These are phyloP conservation scores for Otus sunia DNA, from an alignment of 2,113 vertebrate species.

Conservation along the genomic window DNA sequence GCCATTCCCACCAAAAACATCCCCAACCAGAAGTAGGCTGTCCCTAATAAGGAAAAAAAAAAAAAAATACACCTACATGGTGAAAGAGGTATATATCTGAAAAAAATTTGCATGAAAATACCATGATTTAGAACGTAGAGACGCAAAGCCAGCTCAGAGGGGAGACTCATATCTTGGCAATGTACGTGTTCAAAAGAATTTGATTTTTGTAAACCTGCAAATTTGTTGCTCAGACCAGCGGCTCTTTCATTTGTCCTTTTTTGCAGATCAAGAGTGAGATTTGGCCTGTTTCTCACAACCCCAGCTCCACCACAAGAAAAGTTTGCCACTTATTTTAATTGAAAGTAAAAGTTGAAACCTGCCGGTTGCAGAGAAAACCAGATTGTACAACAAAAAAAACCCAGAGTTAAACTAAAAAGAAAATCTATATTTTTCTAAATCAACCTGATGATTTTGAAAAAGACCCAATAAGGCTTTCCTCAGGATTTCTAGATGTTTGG, in stretches of 20 bases:
- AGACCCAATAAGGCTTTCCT: not conserved
- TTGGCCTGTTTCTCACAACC: not conserved
- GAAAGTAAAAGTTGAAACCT: not conserved
- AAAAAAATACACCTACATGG: fast-evolving
- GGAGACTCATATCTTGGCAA: not conserved
- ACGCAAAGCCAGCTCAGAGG: not conserved
- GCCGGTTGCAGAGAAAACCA: not conserved
- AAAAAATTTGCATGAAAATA: not conserved
- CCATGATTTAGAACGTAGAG: fast-evolving
- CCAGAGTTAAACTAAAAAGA: not conserved
- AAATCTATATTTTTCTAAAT: fast-evolving
- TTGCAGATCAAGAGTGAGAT: not conserved
- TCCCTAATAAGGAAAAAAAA: not conserved
- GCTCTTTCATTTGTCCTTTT: not conserved
- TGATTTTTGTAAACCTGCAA: not conserved
- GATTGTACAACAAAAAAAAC: not conserved
- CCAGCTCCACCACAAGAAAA: not conserved
- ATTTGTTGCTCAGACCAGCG: not conserved
- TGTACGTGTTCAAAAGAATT: fast-evolving
- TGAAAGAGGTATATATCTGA: not conserved
- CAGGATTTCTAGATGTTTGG: not conserved
- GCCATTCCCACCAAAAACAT: not conserved
- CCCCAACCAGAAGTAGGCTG: fast-evolving
- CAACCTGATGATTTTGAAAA: not conserved
- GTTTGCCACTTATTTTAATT: not conserved